phyloP scores from a whole-genome alignment of 2,113 vertebrate genomes.

The Noturus placidus region DNA sequence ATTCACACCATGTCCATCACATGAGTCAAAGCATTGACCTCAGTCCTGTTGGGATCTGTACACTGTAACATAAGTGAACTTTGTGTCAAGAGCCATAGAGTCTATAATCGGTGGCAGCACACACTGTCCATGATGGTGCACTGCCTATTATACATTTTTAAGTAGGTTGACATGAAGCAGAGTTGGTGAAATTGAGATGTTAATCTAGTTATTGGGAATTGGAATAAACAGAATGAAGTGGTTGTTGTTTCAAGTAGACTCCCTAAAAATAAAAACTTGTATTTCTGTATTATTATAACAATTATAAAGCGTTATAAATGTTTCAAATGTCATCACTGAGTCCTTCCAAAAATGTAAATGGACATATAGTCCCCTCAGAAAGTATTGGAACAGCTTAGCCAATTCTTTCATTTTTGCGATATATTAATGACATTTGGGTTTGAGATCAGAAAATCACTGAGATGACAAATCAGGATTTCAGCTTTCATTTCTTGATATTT shows the following conservation, averaged over 20 bases:
- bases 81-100: neutral
- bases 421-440: no score
- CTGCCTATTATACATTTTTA: constrained; percentile 7
- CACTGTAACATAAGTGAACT: constrained; percentile 21
- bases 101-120: neutral
- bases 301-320: no score
- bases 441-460: no score
- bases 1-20: constrained; percentile 40
- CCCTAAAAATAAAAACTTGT: neutral
- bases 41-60: constrained; percentile 1
- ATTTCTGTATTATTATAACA: neutral
- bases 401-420: no score
- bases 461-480: no score
- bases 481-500: no score
- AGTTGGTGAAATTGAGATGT: neutral
- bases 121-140: neutral
- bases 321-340: no score
- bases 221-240: constrained; percentile 2
- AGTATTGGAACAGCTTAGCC: no score
- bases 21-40: constrained; percentile 26
- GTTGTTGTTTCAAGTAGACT: neutral
- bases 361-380: no score
- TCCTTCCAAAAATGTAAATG: no score
- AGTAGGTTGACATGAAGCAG: neutral
- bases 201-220: neutral